phyloP scores from a whole-genome alignment of 2,113 vertebrate species.

The Passer montanus region DNA sequence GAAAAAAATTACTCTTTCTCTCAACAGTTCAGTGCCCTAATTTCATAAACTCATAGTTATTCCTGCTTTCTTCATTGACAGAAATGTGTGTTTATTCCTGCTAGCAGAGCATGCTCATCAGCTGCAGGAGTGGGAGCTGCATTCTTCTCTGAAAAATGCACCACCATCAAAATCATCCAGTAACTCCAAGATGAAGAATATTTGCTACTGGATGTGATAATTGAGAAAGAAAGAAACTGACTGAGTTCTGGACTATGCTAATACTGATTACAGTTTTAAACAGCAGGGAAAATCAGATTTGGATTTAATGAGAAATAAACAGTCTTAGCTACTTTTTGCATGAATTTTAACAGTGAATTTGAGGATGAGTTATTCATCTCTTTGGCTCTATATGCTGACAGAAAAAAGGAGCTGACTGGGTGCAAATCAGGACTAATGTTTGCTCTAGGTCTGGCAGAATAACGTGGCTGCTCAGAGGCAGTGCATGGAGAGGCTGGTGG shows the following conservation, averaged over 20 bases:
- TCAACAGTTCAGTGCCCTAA: not conserved
- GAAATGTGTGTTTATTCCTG: not conserved
- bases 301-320: not conserved
- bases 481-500: not conserved
- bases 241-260: not conserved
- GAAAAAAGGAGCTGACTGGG: not conserved
- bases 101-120: not conserved
- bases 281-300: not conserved
- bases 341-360: not conserved
- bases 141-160: not conserved
- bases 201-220: not conserved
- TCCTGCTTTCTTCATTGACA: not conserved
- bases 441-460: not conserved
- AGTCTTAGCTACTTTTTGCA: not conserved
- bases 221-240: not conserved
- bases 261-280: not conserved
- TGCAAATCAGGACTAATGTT: not conserved
- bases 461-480: accelerated
- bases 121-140: not conserved
- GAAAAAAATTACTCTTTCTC: not conserved
- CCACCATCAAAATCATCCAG: not conserved
- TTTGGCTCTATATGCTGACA: not conserved
- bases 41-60: constrained; percentile 7
- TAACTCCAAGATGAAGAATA: not conserved
- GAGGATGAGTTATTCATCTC: not conserved